Conservation (phyloP, 2,797 vertebrate species). For the Artibeus lituratus region DNA sequence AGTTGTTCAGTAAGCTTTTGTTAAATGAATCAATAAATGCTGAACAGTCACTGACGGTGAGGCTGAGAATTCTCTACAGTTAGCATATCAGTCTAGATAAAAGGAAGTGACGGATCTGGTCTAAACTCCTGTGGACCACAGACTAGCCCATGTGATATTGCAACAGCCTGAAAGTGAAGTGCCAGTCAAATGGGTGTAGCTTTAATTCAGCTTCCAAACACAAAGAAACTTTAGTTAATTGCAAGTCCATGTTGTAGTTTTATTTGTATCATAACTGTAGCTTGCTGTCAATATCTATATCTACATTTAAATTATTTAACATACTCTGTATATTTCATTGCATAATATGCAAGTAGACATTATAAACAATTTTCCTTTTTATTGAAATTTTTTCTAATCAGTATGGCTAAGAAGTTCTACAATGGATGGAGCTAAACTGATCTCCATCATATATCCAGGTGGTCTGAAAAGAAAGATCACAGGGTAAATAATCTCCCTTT, state of each 20-base stretch:
- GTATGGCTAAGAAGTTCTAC: background rate
- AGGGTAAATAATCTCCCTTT: background rate
- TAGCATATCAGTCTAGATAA: background rate
- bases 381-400: background rate
- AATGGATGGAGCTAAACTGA: background rate
- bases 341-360: background rate
- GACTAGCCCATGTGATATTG: background rate
- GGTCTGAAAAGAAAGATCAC: background rate
- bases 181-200: background rate
- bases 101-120: background rate
- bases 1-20: background rate
- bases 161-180: background rate
- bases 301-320: constrained; percentile 23
- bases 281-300: background rate
- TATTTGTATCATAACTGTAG: background rate
- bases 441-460: background rate
- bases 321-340: background rate
- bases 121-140: background rate
- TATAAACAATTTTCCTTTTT: constrained; percentile 23
- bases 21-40: background rate
- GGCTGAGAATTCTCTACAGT: background rate
- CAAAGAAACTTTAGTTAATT: background rate
- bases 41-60: background rate
- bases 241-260: background rate
- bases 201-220: background rate